These are phyloP conservation scores for Papilio polyxenes DNA, from an alignment of 1,140 invertebrate species.

Conservation along the genomic window DNA sequence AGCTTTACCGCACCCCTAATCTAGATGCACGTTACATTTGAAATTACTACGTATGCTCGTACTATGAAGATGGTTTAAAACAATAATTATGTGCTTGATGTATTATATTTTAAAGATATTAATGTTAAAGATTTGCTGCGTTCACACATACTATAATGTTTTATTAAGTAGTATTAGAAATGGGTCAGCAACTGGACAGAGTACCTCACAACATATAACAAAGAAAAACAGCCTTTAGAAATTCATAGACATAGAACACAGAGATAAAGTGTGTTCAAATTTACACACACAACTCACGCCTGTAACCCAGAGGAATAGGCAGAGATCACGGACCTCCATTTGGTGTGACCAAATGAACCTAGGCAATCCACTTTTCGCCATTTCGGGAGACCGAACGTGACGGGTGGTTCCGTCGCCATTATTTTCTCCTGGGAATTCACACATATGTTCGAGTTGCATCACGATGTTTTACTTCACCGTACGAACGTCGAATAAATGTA, in stretches of 20 bases:
- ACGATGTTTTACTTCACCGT: too few relatives aligned
- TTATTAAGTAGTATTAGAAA: neutral
- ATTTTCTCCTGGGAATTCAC: too few relatives aligned
- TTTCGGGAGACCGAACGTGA: too few relatives aligned
- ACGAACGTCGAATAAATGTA: too few relatives aligned
- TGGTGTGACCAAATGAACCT: too few relatives aligned
- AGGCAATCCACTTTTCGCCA: too few relatives aligned
- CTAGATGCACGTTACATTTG: constrained; percentile 23
- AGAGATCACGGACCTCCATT: too few relatives aligned
- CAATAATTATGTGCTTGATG: neutral
- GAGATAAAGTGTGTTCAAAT: too few relatives aligned
- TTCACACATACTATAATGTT: neutral
- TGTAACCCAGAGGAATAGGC: too few relatives aligned
- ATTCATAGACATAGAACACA: neutral
- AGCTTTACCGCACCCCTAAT: constrained; percentile 16
- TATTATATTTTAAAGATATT: neutral
- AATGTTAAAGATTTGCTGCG: neutral
- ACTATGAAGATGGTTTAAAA: neutral
- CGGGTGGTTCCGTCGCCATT: too few relatives aligned
- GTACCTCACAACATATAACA: neutral
- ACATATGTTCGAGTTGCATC: too few relatives aligned
- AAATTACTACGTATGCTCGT: constrained; percentile 12
- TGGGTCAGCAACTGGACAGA: neutral
- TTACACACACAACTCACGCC: too few relatives aligned
- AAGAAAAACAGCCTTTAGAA: neutral